Percentiles rank a stretch among this genome's conserved stretches.
Evolutionary conservation across 2,888 invertebrate genomes (phyloP).

Genomic region (Schizaphis graminum): DNA sequence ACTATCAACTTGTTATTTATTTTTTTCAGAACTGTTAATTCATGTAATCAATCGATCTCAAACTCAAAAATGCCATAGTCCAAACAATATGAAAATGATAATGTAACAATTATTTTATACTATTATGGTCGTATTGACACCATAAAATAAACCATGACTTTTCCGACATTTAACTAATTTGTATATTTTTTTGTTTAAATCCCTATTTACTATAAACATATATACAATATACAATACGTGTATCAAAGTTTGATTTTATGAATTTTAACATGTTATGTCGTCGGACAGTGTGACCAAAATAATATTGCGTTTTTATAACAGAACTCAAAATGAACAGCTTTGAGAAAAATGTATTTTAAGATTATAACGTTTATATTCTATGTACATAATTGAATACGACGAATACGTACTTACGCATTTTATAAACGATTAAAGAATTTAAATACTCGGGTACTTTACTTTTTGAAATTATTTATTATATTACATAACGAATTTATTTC

Average conservation of each 20-base stretch:
- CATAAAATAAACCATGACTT: neutral
- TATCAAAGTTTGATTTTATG: neutral
- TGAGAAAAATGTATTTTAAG: neutral
- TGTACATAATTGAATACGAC: neutral
- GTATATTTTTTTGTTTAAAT: neutral
- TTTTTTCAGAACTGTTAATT: constrained; percentile 42
- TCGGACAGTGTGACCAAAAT: neutral
- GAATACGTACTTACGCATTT: neutral
- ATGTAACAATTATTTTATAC: neutral
- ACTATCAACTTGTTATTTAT: neutral
- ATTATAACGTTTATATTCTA: neutral
- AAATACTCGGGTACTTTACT: neutral
- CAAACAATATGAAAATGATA: constrained; percentile 3
- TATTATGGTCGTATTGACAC: neutral
- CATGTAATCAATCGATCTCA: neutral
- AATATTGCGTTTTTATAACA: neutral
- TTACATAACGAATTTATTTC: neutral
- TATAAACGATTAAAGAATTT: neutral
- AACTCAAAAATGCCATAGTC: constrained; percentile 36
- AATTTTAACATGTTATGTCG: neutral
- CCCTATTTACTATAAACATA: neutral
- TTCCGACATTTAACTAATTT: neutral
- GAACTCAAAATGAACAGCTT: neutral
- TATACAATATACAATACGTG: neutral
- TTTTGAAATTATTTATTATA: neutral